phyloP scores from a whole-genome alignment of 2,113 vertebrate species.

The Poecilia latipinna region DNA sequence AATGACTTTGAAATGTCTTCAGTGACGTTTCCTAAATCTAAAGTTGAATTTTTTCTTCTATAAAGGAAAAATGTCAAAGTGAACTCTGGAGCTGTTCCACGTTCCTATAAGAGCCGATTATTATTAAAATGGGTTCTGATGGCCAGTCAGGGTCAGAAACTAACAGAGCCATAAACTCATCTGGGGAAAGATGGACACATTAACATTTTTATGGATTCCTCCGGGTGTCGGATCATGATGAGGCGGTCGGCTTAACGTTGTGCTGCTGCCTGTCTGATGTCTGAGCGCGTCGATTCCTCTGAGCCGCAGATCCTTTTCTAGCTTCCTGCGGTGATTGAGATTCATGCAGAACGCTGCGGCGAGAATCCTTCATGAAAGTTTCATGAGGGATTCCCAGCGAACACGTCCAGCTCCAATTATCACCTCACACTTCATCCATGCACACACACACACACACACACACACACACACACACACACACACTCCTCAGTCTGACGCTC shows the following conservation, averaged over 20 bases:
- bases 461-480: neutral
- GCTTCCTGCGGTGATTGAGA: constrained; percentile 27
- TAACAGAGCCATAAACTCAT: constrained; percentile 13
- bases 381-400: constrained; percentile 62
- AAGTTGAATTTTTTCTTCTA: neutral
- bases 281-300: constrained; percentile 7
- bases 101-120: neutral
- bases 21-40: neutral
- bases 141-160: constrained; percentile 12
- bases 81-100: neutral
- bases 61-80: neutral
- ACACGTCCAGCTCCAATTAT: constrained; percentile 63
- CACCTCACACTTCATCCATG: constrained; percentile 10
- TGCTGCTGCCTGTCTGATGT: neutral
- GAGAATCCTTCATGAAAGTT: constrained; percentile 59
- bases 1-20: neutral
- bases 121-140: constrained; percentile 19
- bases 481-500: neutral
- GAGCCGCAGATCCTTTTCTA: neutral
- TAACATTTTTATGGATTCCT: constrained; percentile 43
- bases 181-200: constrained; percentile 3
- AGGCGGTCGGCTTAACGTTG: neutral
- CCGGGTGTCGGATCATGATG: neutral
- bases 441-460: neutral
- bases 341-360: constrained; percentile 20